phyloP scores from a whole-genome alignment of 2,888 invertebrate genomes.

The Drosophila algonquin region DNA sequence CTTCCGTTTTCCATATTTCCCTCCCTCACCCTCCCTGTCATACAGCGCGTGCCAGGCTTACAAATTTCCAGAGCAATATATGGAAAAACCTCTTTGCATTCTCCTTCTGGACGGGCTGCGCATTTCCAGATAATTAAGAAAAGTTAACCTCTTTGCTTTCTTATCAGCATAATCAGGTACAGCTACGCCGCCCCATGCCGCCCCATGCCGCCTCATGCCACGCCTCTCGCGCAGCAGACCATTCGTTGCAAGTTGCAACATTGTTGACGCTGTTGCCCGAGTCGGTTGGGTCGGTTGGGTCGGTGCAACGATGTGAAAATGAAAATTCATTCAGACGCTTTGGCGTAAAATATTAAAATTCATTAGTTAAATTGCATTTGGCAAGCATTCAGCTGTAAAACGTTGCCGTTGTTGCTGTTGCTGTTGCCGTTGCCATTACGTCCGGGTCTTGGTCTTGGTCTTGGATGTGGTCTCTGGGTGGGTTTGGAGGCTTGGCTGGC shows the following conservation, averaged over 20 bases:
- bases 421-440: slow-evolving; percentile 32
- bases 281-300: slow-evolving; percentile 17
- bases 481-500: slow-evolving; percentile 38
- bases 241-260: slow-evolving; percentile 53
- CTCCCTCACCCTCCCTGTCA: not conserved
- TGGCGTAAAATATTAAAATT: slow-evolving; percentile 81
- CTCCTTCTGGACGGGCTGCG: slow-evolving; percentile 36
- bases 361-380: slow-evolving; percentile 80
- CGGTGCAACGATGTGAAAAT: slow-evolving; percentile 79
- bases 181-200: slow-evolving; percentile 23
- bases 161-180: slow-evolving; percentile 74
- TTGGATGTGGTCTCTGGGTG: slow-evolving; percentile 23
- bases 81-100: slow-evolving; percentile 29
- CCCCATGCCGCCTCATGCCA: slow-evolving; percentile 1
- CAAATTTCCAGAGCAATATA: slow-evolving; percentile 36
- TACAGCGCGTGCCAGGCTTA: slow-evolving; percentile 44
- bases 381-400: slow-evolving; percentile 76
- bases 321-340: slow-evolving; percentile 78
- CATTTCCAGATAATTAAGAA: slow-evolving; percentile 75
- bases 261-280: slow-evolving; percentile 46
- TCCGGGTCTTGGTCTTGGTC: slow-evolving; percentile 35
- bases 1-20: not conserved
- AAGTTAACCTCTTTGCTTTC: slow-evolving; percentile 70
- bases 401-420: slow-evolving; percentile 49
- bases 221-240: slow-evolving; percentile 3